Evolutionary conservation across 2,113 vertebrate genomes (phyloP).

Genomic region (Ariopsis seemanni): DNA sequence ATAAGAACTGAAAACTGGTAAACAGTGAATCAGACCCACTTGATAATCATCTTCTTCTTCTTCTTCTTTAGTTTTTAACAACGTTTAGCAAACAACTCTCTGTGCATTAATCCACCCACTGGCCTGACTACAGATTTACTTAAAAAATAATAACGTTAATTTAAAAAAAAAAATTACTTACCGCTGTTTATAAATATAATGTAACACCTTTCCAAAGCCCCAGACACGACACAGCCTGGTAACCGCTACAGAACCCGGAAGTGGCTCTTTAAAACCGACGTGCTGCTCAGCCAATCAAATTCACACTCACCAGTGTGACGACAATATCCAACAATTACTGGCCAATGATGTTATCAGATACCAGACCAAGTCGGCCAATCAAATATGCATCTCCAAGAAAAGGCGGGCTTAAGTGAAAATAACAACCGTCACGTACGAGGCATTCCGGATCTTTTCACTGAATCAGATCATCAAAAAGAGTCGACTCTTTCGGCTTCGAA

Average conservation of each 20-base stretch:
- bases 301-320: no score
- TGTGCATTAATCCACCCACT: neutral
- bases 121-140: neutral
- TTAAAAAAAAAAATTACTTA: neutral
- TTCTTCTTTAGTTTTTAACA: neutral
- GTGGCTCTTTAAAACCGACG: slow-evolving; percentile 18
- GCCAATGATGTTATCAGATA: neutral
- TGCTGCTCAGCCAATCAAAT: slow-evolving; percentile 29
- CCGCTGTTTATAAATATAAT: neutral
- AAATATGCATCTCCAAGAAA: neutral
- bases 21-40: neutral
- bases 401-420: neutral
- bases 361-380: neutral
- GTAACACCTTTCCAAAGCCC: slow-evolving; percentile 11
- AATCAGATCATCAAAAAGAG: neutral
- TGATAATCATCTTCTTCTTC: neutral
- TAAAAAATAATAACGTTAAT: neutral
- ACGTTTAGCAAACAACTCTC: neutral
- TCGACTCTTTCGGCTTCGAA: neutral
- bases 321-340: neutral
- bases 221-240: slow-evolving; percentile 43
- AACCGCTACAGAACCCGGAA: slow-evolving; percentile 63
- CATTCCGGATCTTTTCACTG: neutral
- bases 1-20: neutral
- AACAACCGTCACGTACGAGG: neutral